Conservation (phyloP, 2,888 invertebrate genomes). For the Cyrtodaria siliqua region DNA sequence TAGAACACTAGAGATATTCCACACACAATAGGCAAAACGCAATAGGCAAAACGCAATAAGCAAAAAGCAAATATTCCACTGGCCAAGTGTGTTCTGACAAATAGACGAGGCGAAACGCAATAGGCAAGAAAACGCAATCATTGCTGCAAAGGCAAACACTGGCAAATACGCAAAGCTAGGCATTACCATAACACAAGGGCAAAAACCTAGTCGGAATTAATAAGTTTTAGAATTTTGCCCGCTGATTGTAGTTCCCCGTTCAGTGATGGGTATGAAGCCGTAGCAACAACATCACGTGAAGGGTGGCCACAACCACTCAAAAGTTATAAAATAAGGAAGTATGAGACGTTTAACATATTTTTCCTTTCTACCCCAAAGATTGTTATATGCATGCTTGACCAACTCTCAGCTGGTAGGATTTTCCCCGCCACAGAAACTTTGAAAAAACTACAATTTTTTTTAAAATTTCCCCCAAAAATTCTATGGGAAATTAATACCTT, state of each 20-base stretch:
- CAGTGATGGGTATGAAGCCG: constrained; percentile 4
- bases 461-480: too few species aligned
- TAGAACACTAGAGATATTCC: too few species aligned
- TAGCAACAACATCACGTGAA: constrained; percentile 5
- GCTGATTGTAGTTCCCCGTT: not conserved
- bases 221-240: not conserved
- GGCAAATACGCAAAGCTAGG: constrained; percentile 1
- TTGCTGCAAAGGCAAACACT: not conserved
- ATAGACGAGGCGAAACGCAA: too few species aligned
- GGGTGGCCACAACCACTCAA: constrained; percentile 3
- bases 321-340: not conserved
- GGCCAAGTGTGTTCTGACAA: too few species aligned
- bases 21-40: too few species aligned
- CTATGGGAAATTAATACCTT: too few species aligned
- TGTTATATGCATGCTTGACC: not conserved
- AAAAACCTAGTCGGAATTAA: not conserved
- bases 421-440: not conserved
- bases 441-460: too few species aligned
- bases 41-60: too few species aligned
- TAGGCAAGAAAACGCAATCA: too few species aligned
- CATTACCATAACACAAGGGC: constrained; percentile 1
- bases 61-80: too few species aligned
- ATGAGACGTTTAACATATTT: not conserved
- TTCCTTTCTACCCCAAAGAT: not conserved
- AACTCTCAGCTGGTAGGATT: constrained; percentile 1